A percentile compares a stretch with the other conserved stretches of the same genome.
Conservation (phyloP, 2,797 vertebrate species). For the Linurgus olivaceus region DNA sequence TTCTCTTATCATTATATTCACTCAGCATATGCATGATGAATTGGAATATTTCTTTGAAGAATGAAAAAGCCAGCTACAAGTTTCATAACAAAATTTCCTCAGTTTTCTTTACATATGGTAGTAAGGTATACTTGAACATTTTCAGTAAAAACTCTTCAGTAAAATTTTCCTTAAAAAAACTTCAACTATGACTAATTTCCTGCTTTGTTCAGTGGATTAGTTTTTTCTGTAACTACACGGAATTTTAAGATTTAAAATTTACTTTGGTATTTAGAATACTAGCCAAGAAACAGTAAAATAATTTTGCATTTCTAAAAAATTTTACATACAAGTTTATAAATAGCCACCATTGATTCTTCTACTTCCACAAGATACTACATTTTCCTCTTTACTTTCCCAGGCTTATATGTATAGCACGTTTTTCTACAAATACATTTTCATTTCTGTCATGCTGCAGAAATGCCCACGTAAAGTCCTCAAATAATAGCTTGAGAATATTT, state of each 20-base stretch:
- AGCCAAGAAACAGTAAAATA: background rate
- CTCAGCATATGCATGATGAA: accelerated
- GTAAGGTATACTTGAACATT: background rate
- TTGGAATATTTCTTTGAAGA: background rate
- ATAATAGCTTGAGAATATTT: background rate
- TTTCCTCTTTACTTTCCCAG: background rate
- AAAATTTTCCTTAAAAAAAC: background rate
- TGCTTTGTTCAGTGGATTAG: background rate
- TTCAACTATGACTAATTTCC: background rate
- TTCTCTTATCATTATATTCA: background rate
- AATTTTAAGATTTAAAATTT: background rate
- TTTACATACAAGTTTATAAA: background rate
- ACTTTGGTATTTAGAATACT: background rate
- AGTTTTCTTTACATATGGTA: background rate
- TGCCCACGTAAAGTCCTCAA: background rate
- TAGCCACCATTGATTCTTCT: background rate
- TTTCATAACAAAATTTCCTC: background rate
- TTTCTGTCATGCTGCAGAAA: background rate
- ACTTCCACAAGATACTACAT: background rate
- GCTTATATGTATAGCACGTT: background rate
- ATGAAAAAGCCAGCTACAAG: background rate
- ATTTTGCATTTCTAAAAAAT: background rate
- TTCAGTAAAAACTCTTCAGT: background rate
- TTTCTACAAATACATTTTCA: background rate
- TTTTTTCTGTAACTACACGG: background rate